Evolutionary conservation across 1,140 invertebrate species (phyloP), one percentile per base, ranked within the genome.

Genomic region (Drosophila nigrodunni): DNA sequence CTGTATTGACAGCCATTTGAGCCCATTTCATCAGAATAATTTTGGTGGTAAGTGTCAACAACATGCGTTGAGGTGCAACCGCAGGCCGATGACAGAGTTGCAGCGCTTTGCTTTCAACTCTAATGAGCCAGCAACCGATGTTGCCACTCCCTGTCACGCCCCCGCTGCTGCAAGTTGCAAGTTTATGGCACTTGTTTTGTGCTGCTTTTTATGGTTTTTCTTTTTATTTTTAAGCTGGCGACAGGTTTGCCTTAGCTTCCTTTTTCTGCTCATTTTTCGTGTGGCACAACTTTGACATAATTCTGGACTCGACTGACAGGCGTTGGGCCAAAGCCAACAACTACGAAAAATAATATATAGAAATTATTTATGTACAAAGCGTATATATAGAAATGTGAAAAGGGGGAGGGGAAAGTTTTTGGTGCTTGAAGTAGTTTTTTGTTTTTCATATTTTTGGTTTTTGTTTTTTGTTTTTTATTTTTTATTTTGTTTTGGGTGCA

Each of bases 261-360:
- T 18, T 34, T 30, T 49, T 41, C 60, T 65, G 52, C 69, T 71
- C 35, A 71, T 70, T 74, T 74, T 74, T 70, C 66, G 66, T 74
- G 66, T 39, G 59, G 80, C 78, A 57, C 80, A 89, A 89, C 85
- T 89, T 89, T 89, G 85, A 90, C 85, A 89, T 89, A 89, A 89
- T 89, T 89, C 78, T 78, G 85, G 77, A 82, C 79, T 62, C 68
- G 68, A 62, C 76, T 85, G 85, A 82, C 83, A 80, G 77, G 62
- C 57, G 3, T 77, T 74, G 65, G 66, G 66, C 67, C 39, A 41
- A 70, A 68, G 77, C 73, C 81, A 77, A 82, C n/a, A 49, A 57
- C 35, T 66, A 54, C 21, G 61, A 74, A 64, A 72, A 49, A 21
- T 8, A 11, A 25, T 34, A 71, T 47, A 66, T 44, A 62, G 41